These are phyloP conservation scores for Augochlorella aurata DNA, from an alignment of 2,888 invertebrate genomes.

Conservation along the genomic window DNA sequence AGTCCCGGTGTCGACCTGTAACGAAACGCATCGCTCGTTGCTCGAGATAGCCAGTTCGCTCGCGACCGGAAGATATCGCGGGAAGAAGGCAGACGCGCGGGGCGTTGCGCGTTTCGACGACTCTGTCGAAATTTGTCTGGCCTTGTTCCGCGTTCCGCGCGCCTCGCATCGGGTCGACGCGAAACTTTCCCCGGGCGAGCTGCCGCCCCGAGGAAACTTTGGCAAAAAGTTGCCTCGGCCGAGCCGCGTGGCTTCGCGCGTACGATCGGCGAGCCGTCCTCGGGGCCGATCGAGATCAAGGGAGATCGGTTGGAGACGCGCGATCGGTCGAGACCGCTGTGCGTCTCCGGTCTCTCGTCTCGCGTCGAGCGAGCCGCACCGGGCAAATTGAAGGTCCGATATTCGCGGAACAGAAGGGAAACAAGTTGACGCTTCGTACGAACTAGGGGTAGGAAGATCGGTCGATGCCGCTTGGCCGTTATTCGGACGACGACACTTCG, in stretches of 20 bases:
- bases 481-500: conserved; percentile 82
- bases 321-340: conserved; percentile 44
- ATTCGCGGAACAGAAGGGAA: conserved; percentile 81
- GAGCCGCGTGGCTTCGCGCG: neutral
- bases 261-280: neutral
- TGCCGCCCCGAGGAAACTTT: conserved; percentile 19
- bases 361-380: conserved; percentile 68
- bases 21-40: neutral
- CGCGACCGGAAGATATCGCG: neutral
- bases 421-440: conserved; percentile 80
- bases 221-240: neutral
- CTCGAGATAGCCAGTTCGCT: too few species aligned
- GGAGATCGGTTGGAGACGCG: conserved; percentile 7
- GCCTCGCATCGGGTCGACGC: conserved; percentile 5
- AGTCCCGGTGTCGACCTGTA: neutral
- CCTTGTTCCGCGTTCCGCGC: neutral
- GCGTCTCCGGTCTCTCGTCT: conserved; percentile 64
- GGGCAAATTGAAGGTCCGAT: conserved; percentile 79
- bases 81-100: neutral
- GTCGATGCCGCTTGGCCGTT: conserved; percentile 82
- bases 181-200: conserved; percentile 7
- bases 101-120: conserved; percentile 4
- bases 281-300: neutral
- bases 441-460: conserved; percentile 79
- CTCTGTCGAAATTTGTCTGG: neutral